phyloP scores from a whole-genome alignment of 2,888 invertebrate species.

The Barypeithes pellucidus region DNA sequence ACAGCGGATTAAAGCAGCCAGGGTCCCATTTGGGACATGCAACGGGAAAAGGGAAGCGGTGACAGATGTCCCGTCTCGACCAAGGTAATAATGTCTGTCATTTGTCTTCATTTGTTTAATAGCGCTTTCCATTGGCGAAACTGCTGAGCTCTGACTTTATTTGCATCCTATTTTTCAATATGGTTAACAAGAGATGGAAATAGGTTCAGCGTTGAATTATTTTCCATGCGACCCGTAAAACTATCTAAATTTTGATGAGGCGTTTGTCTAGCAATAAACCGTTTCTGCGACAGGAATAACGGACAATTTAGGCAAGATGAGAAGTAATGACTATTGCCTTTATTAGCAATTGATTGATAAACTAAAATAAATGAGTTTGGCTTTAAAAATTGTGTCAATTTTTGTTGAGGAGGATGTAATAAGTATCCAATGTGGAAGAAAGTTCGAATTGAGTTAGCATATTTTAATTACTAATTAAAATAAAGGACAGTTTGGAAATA shows the following conservation, averaged over 20 bases:
- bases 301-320: background rate
- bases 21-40: conserved; percentile 25
- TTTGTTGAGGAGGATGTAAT: too few species aligned
- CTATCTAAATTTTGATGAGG: conserved; percentile 45
- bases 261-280: conserved; percentile 10
- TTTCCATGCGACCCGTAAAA: conserved; percentile 63
- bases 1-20: conserved; percentile 32
- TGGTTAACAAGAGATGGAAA: too few species aligned
- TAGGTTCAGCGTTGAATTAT: too few species aligned
- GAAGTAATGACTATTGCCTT: conserved; percentile 26
- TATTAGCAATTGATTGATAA: conserved; percentile 3
- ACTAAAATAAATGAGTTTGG: too few species aligned
- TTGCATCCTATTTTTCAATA: too few species aligned
- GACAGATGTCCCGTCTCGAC: conserved; percentile 67
- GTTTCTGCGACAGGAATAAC: background rate
- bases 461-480: too few species aligned
- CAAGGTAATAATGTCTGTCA: conserved; percentile 70
- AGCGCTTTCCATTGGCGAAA: too few species aligned
- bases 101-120: conserved; percentile 70
- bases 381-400: too few species aligned
- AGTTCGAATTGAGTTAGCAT: too few species aligned
- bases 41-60: conserved; percentile 54
- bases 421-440: too few species aligned
- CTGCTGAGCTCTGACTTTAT: too few species aligned
- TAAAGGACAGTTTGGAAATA: too few species aligned